phyloP scores from a whole-genome alignment of 2,888 invertebrate genomes.

The Dugesia japonica region DNA sequence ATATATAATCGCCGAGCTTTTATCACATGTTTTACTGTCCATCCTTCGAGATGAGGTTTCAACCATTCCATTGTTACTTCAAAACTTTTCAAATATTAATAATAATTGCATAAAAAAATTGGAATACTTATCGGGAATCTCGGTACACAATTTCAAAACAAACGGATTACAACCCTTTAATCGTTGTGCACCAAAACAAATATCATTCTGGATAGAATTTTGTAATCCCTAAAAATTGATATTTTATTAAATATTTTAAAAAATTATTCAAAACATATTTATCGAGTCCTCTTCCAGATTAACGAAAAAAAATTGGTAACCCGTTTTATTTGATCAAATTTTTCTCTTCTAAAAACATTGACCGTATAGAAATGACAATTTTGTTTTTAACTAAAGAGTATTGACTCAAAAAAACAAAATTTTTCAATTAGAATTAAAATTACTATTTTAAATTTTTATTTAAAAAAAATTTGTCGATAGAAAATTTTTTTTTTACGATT shows the following conservation, averaged over 20 bases:
- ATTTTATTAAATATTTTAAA: not conserved
- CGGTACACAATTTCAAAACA: conserved; percentile 46
- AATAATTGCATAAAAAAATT: not conserved
- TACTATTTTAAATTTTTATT: too few species aligned
- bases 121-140: conserved; percentile 43
- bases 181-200: conserved; percentile 49
- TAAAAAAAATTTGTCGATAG: too few species aligned
- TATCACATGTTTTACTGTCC: conserved; percentile 41
- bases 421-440: too few species aligned
- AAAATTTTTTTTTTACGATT: too few species aligned
- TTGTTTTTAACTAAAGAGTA: too few species aligned
- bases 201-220: conserved; percentile 38
- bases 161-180: conserved; percentile 49
- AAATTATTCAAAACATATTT: too few species aligned
- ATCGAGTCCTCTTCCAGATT: too few species aligned
- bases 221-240: conserved; percentile 15
- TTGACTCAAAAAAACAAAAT: too few species aligned
- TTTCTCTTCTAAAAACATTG: too few species aligned
- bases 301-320: too few species aligned
- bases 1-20: conserved; percentile 46
- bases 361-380: too few species aligned
- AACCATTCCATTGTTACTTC: conserved; percentile 44
- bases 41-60: conserved; percentile 42
- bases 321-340: too few species aligned
- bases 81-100: conserved; percentile 39